Percentiles rank a stretch among this genome's conserved stretches.
Conservation (phyloP, 2,888 invertebrate species). For the Drosophila prostipennis region DNA sequence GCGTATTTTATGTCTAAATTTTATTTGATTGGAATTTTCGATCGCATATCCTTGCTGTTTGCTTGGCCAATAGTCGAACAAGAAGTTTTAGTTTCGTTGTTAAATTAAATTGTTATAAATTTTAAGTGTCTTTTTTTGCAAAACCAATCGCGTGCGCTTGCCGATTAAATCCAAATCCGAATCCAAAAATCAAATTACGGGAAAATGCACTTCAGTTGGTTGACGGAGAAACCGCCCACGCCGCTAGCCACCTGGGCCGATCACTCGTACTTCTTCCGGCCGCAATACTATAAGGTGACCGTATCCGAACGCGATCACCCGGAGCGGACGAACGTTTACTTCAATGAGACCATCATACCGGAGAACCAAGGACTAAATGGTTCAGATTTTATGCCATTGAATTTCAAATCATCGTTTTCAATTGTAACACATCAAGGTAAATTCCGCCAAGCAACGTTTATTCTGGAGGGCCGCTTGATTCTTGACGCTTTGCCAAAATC, state of each 20-base stretch:
- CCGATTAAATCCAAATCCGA: slow-evolving; percentile 20
- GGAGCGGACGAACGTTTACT: slow-evolving; percentile 82
- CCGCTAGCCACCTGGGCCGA: slow-evolving; percentile 86
- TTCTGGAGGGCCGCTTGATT: slow-evolving; percentile 14
- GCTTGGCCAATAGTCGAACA: slow-evolving; percentile 13
- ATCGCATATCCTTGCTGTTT: slow-evolving; percentile 58
- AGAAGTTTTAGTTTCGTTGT: slow-evolving; percentile 52
- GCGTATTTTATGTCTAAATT: neutral
- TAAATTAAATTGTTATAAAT: slow-evolving; percentile 78
- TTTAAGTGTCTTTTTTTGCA: slow-evolving; percentile 84
- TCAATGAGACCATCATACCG: slow-evolving; percentile 82
- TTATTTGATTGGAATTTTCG: neutral
- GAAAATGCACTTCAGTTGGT: slow-evolving; percentile 84
- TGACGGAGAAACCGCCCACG: slow-evolving; percentile 81
- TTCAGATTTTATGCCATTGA: slow-evolving; percentile 83
- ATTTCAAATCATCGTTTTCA: slow-evolving; percentile 84
- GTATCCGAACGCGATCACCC: slow-evolving; percentile 85
- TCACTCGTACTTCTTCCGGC: slow-evolving; percentile 83
- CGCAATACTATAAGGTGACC: slow-evolving; percentile 83
- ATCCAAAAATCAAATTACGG: slow-evolving; percentile 37
- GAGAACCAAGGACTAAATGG: slow-evolving; percentile 82
- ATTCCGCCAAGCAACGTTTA: neutral
- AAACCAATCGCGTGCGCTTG: slow-evolving; percentile 51
- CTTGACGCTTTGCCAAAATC: slow-evolving; percentile 63
- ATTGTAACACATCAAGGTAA: slow-evolving; percentile 85